phyloP scores from a whole-genome alignment of 2,113 vertebrate genomes.

The Aviceda subcristata region DNA sequence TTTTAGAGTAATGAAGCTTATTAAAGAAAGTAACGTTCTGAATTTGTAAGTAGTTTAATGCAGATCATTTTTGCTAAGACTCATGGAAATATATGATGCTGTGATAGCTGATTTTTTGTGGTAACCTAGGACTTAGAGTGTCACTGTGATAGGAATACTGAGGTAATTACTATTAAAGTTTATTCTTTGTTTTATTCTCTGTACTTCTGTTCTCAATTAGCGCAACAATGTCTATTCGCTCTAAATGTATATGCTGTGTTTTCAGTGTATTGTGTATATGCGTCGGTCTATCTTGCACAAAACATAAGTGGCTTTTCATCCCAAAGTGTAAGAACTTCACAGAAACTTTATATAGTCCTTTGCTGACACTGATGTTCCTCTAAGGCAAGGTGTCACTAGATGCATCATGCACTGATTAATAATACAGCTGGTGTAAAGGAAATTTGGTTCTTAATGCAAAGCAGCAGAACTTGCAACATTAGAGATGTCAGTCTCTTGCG shows the following conservation, averaged over 20 bases:
- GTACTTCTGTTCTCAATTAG: background rate
- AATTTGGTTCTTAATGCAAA: background rate
- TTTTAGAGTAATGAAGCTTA: background rate
- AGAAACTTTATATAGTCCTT: background rate
- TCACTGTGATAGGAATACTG: background rate
- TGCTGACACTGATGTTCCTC: background rate
- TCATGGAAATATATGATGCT: background rate
- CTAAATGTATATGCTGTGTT: background rate
- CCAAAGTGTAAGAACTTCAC: background rate
- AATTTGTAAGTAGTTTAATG: background rate
- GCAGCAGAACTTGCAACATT: background rate
- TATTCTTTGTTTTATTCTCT: background rate
- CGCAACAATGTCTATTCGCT: background rate
- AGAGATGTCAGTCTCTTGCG: rapidly evolving
- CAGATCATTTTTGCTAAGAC: background rate
- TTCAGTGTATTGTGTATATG: background rate
- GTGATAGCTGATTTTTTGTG: background rate
- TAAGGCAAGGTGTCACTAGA: background rate
- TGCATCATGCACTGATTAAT: background rate
- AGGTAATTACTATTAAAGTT: background rate
- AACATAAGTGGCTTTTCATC: background rate
- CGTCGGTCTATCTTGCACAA: background rate
- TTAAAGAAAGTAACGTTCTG: background rate
- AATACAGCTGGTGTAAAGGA: background rate
- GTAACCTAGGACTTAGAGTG: background rate